Evolutionary conservation across 1,140 invertebrate species (phyloP).

Genomic region (Orchestia grillus): DNA sequence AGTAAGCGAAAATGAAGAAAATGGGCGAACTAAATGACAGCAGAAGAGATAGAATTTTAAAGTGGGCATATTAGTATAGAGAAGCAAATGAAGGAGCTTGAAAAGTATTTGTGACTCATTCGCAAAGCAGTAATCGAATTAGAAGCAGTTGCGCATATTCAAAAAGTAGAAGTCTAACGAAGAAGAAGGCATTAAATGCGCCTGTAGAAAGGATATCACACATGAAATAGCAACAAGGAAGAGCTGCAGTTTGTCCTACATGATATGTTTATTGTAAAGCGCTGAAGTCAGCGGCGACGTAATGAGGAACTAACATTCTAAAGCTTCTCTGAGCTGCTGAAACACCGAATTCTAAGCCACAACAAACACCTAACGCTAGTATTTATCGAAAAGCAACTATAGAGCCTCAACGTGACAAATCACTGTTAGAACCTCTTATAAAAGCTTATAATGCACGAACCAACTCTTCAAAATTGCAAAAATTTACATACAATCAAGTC

Average conservation of each 20-base stretch:
- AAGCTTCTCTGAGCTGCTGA: slow-evolving; percentile 44
- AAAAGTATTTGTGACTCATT: slow-evolving; percentile 19
- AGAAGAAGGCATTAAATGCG: not conserved
- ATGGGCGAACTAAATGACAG: not conserved
- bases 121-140: not conserved
- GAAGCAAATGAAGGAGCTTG: not conserved
- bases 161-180: not conserved
- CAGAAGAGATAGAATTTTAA: not conserved
- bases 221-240: slow-evolving; percentile 53
- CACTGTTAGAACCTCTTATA: slow-evolving; percentile 17
- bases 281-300: slow-evolving; percentile 42
- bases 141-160: not conserved
- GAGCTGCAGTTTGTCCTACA: slow-evolving; percentile 54
- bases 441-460: slow-evolving; percentile 46
- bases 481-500: slow-evolving; percentile 51
- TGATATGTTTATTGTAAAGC: slow-evolving; percentile 57
- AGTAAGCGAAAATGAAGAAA: not conserved
- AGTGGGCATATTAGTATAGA: not conserved
- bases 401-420: not conserved
- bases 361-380: slow-evolving; percentile 54
- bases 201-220: slow-evolving; percentile 25
- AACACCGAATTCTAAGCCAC: slow-evolving; percentile 31
- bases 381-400: slow-evolving; percentile 48
- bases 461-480: slow-evolving; percentile 52
- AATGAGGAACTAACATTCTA: slow-evolving; percentile 51